Conservation (phyloP, 2,888 invertebrate species). For the Cosmia trapezina region DNA sequence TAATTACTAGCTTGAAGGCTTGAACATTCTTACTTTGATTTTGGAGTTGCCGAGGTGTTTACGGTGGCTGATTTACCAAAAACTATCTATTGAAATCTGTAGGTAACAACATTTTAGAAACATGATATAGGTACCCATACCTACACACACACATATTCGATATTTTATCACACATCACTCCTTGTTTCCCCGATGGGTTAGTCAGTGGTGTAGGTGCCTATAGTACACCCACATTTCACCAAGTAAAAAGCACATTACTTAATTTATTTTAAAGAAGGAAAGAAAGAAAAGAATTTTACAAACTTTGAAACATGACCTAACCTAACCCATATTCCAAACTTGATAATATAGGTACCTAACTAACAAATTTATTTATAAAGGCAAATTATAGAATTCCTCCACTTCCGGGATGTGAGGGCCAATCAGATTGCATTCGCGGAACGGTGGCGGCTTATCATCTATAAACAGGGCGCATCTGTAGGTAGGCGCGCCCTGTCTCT, state of each 20-base stretch:
- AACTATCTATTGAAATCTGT: not conserved
- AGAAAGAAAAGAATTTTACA: too few species aligned
- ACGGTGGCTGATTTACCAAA: not conserved
- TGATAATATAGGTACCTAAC: not conserved
- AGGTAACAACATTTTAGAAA: too few species aligned
- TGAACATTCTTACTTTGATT: not conserved
- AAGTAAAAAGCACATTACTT: not conserved
- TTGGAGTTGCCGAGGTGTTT: not conserved
- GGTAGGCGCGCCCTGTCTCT: constrained; percentile 65
- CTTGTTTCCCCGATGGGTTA: not conserved
- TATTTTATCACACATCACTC: not conserved
- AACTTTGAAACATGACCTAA: constrained; percentile 15
- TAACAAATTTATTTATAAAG: constrained; percentile 28
- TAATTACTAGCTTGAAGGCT: not conserved
- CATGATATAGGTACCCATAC: too few species aligned
- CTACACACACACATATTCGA: too few species aligned
- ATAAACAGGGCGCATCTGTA: constrained; percentile 72
- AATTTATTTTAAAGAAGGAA: not conserved
- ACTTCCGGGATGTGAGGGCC: constrained; percentile 77
- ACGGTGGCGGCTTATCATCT: constrained; percentile 77
- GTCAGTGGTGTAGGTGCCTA: not conserved
- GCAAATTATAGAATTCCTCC: constrained; percentile 56
- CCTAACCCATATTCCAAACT: not conserved
- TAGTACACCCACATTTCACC: too few species aligned
- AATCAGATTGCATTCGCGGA: constrained; percentile 79